Base-by-base conservation (phyloP, 2,888 invertebrate genomes). In the Drosophila merina region DNA sequence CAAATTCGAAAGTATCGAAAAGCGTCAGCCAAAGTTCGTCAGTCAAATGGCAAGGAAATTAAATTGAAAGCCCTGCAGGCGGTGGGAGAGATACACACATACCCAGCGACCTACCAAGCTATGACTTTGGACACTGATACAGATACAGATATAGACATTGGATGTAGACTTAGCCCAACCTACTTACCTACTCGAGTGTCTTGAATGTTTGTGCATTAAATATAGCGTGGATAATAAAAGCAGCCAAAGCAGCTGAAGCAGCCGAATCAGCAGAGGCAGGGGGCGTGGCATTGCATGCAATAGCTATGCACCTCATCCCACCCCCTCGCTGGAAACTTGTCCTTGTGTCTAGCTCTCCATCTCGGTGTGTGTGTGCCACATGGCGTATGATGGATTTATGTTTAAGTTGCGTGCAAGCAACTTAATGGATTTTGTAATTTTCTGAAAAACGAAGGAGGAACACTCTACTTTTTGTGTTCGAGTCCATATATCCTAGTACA, bases 361-460 rank as follows among this genome's bases (percentile, higher is more conserved):
- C 14, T 60, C 14, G 66, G 42, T 77, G 68, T 59, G 52, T 70
- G 76, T 83, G 79, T 71, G 67, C 77, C 72, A 79, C 86, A 83
- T 88, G 85, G 86, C 87, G 89, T 88, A 88, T 86, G 86, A 86
- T 86, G 89, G 89, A 86, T 86, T 86, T 89, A 86, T 86, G 89
- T 78, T 86, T 86, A 88, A 89, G 85, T 86, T 86, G 88, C 86
- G 86, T 86, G 86, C 86, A 83, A 88, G 86, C 88, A 89, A 86
- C 88, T 89, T 89, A 86, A 86, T 86, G 86, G 89, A 86, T 86
- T 86, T 86, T 88, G 86, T 86, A 86, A 86, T 86, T 86, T 86
- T 88, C 68, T 66, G 74, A 87, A 66, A 88, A 86, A 79, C 60
- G 38, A 66, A 69, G 58, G 54, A 67, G 55, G n/a, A 12, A 57